These are phyloP conservation scores for Trichoplax adhaerens DNA, from an alignment of 37 sponge, comb jelly and placozoan genomes.

Conservation along the genomic window DNA sequence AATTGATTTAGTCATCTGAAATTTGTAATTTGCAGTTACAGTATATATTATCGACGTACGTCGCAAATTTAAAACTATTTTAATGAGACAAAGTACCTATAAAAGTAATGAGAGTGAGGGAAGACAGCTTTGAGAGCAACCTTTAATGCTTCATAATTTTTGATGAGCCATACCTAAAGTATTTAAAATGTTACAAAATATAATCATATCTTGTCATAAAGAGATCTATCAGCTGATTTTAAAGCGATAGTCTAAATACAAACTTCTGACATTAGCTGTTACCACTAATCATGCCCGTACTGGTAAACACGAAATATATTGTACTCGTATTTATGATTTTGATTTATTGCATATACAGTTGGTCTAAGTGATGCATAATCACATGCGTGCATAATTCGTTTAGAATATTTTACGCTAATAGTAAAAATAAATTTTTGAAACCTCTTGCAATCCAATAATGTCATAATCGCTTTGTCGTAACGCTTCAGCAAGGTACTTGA, in stretches of 20 bases:
- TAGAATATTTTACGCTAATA: too few relatives aligned
- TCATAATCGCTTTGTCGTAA: conserved; percentile 29
- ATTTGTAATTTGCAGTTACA: background rate
- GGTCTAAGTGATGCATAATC: too few relatives aligned
- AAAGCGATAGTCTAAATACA: background rate
- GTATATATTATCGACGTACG: background rate
- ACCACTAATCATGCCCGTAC: too few relatives aligned
- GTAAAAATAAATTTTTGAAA: conserved; percentile 1
- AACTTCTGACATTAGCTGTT: background rate
- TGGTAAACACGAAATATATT: too few relatives aligned
- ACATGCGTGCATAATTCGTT: too few relatives aligned
- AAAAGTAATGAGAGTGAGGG: conserved; percentile 9
- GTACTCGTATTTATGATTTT: too few relatives aligned
- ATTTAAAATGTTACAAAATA: background rate
- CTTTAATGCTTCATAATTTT: conserved; percentile 1
- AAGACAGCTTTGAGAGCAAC: background rate
- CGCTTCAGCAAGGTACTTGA: conserved; percentile 31
- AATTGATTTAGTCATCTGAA: background rate
- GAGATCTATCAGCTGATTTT: too few relatives aligned
- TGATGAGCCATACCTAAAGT: conserved; percentile 5
- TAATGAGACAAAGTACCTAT: background rate
- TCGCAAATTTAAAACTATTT: conserved; percentile 2
- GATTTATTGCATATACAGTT: too few relatives aligned
- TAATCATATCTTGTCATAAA: too few relatives aligned
- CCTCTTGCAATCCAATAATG: conserved; percentile 56